Conservation (phyloP, 2,888 invertebrate species). For the Hydriomena furcata region DNA sequence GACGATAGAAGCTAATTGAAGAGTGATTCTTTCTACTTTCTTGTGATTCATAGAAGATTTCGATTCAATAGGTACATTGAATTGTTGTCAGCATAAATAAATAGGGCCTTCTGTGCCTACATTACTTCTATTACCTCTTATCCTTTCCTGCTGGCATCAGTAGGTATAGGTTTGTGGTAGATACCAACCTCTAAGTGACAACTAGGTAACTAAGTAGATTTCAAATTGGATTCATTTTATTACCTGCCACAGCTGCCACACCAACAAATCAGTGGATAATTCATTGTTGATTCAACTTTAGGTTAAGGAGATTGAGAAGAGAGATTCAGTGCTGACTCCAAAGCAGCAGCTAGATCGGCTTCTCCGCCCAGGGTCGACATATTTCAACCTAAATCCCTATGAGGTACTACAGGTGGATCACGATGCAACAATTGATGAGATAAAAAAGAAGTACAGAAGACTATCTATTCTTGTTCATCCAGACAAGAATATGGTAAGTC, state of each 20-base stretch:
- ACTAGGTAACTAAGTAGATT: no score
- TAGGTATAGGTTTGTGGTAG: no score
- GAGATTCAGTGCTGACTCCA: conserved; percentile 98
- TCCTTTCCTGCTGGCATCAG: no score
- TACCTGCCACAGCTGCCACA: no score
- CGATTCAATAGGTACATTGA: no score
- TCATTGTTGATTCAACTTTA: conserved; percentile 59
- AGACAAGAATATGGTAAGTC: conserved; percentile 93
- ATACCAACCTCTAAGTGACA: no score
- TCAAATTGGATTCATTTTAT: no score
- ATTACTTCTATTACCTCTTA: no score
- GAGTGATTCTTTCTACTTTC: neutral
- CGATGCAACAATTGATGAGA: conserved; percentile 93
- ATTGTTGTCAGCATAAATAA: no score
- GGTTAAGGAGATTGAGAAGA: conserved; percentile 99
- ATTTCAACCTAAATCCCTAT: conserved; percentile 99
- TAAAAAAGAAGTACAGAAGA: conserved; percentile 98
- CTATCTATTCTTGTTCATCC: conserved; percentile 99
- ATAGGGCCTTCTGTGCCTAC: no score
- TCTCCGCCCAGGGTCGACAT: conserved; percentile 97
- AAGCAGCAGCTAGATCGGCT: conserved; percentile 98
- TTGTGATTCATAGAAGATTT: no score
- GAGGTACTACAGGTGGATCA: conserved; percentile 97
- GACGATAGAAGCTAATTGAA: neutral
- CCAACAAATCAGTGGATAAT: neutral